Evolutionary conservation across 2,888 invertebrate genomes (phyloP).

Genomic region (Dasysyrphus tricinctus): DNA sequence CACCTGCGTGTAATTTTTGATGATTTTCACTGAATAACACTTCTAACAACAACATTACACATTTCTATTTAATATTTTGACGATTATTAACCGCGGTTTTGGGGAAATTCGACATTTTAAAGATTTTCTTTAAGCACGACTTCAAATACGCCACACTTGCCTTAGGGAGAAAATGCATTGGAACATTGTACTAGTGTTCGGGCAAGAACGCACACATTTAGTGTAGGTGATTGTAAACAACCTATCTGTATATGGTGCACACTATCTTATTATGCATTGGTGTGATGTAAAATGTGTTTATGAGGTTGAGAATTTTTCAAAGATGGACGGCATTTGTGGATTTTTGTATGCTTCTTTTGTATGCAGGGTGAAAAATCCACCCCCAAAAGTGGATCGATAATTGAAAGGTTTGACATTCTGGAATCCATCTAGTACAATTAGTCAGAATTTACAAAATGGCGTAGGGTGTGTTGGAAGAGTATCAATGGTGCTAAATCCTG

Average conservation of each 20-base stretch:
- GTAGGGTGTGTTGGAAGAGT: constrained; percentile 33
- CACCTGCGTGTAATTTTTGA: constrained; percentile 92
- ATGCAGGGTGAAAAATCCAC: constrained; percentile 71
- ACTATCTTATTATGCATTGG: constrained; percentile 25
- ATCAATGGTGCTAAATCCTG: not conserved
- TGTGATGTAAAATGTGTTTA: constrained; percentile 66
- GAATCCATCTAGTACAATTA: constrained; percentile 56
- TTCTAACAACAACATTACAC: constrained; percentile 77
- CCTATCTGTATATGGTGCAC: constrained; percentile 56
- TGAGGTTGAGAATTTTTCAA: constrained; percentile 71
- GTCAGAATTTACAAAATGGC: constrained; percentile 1
- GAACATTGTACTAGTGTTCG: constrained; percentile 68
- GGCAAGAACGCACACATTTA: constrained; percentile 63
- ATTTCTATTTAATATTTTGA: constrained; percentile 71
- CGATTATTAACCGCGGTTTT: constrained; percentile 76
- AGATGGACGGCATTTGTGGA: constrained; percentile 72
- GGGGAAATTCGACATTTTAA: constrained; percentile 78
- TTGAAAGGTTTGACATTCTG: constrained; percentile 51
- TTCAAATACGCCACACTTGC: constrained; percentile 78
- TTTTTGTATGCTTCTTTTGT: constrained; percentile 51
- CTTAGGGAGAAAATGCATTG: constrained; percentile 75
- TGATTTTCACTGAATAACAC: constrained; percentile 78
- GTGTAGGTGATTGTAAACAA: constrained; percentile 76
- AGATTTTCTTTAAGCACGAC: constrained; percentile 76
- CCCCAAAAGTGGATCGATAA: constrained; percentile 73